Base-by-base conservation (phyloP, 2,113 vertebrate species). In the Rhea pennata region DNA sequence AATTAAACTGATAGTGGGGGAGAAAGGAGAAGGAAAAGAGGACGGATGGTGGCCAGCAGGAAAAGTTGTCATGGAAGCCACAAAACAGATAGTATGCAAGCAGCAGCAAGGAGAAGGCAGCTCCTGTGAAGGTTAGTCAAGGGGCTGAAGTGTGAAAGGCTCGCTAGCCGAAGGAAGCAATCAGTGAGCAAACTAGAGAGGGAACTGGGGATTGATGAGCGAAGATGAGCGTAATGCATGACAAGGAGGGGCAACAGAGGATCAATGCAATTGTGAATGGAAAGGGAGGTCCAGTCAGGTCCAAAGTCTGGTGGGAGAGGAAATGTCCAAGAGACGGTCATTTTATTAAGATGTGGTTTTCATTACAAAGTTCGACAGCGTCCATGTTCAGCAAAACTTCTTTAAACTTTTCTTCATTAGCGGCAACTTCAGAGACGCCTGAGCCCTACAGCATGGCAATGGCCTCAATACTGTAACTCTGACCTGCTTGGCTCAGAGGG, bases 401-500 rank as follows among this genome's bases (percentile, higher is more conserved):
- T 36, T 36, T 36, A 36, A 36, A 36, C 36, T 36, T 71, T 92
- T 61, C 82, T 91, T 84, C 75, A 72, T 58, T 96, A 93, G 91
- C 13, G 21, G 86, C 92, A 97, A 90, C 92, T 89, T 94, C 69
- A 91, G 70, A 56, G 73, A 90, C 95, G 88, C 74, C 78, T 56
- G 71, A 85, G 84, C 90, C 74, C 75, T 71, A 72, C 0, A 4
- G 87, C 89, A 96, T 62, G 48, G 95, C 92, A 96, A 95, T 72
- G 67, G 84, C 88, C 83, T 94, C 93, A 93, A 91, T 85, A 97
- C 90, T 97, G 85, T 88, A 94, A 93, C 90, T 88, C 87, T 82
- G 90, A 97, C 95, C 53, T 96, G 78, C 72, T 95, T 90, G 88
- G 93, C 93, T 92, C 91, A 87, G 91, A 96, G 95, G 75, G 65